These are phyloP conservation scores for Achroia grisella DNA, from an alignment of 1,140 invertebrate species.

Conservation along the genomic window DNA sequence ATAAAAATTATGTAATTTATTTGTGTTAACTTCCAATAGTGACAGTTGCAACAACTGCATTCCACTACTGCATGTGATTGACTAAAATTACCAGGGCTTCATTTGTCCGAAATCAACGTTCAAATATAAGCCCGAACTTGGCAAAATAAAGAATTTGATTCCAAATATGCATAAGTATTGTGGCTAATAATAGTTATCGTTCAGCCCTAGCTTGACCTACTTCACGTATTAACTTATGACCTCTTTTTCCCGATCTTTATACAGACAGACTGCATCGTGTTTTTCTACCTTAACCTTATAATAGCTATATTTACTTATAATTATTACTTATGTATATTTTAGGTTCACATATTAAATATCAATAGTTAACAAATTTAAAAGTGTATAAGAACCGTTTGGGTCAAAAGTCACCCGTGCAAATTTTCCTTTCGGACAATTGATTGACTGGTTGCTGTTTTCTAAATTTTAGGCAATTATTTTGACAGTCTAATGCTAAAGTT, in stretches of 20 bases:
- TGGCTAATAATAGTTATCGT: slow-evolving; percentile 35
- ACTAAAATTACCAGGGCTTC: slow-evolving; percentile 48
- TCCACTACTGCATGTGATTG: slow-evolving; percentile 55
- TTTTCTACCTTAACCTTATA: slow-evolving; percentile 33
- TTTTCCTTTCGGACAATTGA: slow-evolving; percentile 57
- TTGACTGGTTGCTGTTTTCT: slow-evolving; percentile 40
- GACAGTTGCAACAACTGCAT: slow-evolving; percentile 59
- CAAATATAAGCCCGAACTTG: slow-evolving; percentile 16
- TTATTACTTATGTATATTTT: slow-evolving; percentile 7
- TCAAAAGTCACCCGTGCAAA: not conserved
- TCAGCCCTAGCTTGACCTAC: slow-evolving; percentile 49
- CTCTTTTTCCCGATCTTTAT: slow-evolving; percentile 42
- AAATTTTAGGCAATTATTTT: slow-evolving; percentile 43
- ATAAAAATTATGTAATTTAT: slow-evolving; percentile 29
- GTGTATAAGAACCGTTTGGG: slow-evolving; percentile 1
- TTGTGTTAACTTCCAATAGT: slow-evolving; percentile 45
- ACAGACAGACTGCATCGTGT: slow-evolving; percentile 32
- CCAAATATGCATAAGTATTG: slow-evolving; percentile 25
- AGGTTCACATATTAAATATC: slow-evolving; percentile 11
- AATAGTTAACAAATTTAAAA: slow-evolving; percentile 6
- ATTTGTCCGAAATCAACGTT: slow-evolving; percentile 58
- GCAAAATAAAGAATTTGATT: slow-evolving; percentile 15
- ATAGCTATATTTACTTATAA: slow-evolving; percentile 15
- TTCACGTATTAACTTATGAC: slow-evolving; percentile 38
- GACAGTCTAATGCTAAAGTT: slow-evolving; percentile 40